phyloP scores from a whole-genome alignment of 1,140 invertebrate genomes.

The Mercenaria mercenaria region DNA sequence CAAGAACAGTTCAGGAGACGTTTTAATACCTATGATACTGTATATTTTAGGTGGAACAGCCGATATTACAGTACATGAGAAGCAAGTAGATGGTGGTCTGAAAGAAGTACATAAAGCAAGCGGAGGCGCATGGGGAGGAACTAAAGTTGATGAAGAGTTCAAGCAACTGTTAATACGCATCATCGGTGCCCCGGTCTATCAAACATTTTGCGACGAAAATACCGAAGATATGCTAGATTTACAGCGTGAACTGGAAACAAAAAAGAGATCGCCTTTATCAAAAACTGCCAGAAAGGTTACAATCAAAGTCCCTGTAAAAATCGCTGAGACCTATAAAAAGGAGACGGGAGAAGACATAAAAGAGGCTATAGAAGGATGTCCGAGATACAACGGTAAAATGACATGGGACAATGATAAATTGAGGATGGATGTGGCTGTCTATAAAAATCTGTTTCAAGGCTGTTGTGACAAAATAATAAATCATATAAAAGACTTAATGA shows the following conservation, averaged over 20 bases:
- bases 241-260: constrained; percentile 55
- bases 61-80: constrained; percentile 63
- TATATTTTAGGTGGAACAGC: constrained; percentile 63
- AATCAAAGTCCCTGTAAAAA: constrained; percentile 37
- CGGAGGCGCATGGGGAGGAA: constrained; percentile 68
- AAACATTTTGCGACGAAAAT: constrained; percentile 46
- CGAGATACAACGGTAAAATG: constrained; percentile 41
- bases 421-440: constrained; percentile 32
- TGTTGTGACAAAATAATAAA: constrained; percentile 41
- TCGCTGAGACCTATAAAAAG: constrained; percentile 23
- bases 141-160: constrained; percentile 65
- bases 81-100: neutral
- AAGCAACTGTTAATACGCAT: constrained; percentile 44
- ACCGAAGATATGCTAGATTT: constrained; percentile 47
- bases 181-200: constrained; percentile 22
- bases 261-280: constrained; percentile 27
- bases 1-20: too few relatives aligned
- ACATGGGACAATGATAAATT: constrained; percentile 55
- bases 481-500: constrained; percentile 49
- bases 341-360: neutral
- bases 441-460: constrained; percentile 40
- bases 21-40: too few relatives aligned
- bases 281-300: constrained; percentile 22
- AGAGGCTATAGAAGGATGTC: constrained; percentile 37
- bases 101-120: constrained; percentile 66